Base-by-base conservation (phyloP, 2,888 invertebrate genomes). In the Reticulitermes lucifugus region DNA sequence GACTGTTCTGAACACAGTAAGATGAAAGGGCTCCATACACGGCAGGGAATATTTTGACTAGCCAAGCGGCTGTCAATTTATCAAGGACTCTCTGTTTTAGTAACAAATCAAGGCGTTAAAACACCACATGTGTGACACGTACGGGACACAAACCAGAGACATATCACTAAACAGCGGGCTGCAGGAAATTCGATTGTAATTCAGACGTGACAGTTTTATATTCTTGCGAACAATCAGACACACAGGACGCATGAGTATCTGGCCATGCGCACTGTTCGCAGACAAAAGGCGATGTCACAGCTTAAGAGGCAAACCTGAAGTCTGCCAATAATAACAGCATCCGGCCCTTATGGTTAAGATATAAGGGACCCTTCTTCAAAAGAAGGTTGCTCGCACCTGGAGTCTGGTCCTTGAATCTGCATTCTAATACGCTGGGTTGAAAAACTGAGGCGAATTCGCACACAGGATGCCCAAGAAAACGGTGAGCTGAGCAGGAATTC, bases 291-390 rank as follows among this genome's bases (percentile, higher is more conserved):
- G 65, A 25, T 6, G 25, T 25, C 9, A 25, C 25, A 65, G 65
- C 25, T 65, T n/a, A 25, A 65, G 25, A 25, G 65, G 65, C 65
- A n/a, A n/a, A n/a, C 6, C 9, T n/a, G 25, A n/a, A 65, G 65
- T 65, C 65, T 65, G 65, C 65, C 65, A 65, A 65, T 65, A 65
- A 65, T 65, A 65, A 65, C 65, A 65, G n/a, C 65, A 65, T 65
- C 65, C 65, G 65, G 65, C 65, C 65, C 65, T 65, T 65, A 14
- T 65, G 65, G 65, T 65, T n/a, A 65, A 65, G 25, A 65, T n/a
- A 25, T 25, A 25, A 65, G 65, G n/a, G 65, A n/a, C 65, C 65
- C 25, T 65, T n/a, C 65, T 65, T 25, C 25, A 65, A 6, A 65
- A 65, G 25, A 65, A n/a, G 9, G 6, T 65, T 25, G 65, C 55